Evolutionary conservation across 2,797 vertebrate genomes (phyloP).

Genomic region (Siniperca undulata): DNA sequence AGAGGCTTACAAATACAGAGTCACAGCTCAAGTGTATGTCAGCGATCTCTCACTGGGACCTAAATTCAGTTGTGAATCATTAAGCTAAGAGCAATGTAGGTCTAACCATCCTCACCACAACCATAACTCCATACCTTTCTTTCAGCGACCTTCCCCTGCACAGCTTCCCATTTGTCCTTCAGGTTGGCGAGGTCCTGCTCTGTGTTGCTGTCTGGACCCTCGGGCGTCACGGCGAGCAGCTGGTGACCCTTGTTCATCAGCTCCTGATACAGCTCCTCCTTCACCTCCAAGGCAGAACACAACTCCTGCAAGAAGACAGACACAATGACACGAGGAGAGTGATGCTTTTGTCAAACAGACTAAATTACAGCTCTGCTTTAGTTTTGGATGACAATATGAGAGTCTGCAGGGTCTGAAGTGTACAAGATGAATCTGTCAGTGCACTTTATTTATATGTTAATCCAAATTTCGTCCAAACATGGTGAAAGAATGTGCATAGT

Average conservation of each 20-base stretch:
- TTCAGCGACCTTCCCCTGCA: constrained; percentile 92
- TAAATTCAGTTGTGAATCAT: constrained; percentile 59
- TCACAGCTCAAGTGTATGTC: constrained; percentile 52
- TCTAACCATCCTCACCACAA: not conserved
- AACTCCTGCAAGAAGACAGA: constrained; percentile 88
- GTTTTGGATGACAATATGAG: not conserved
- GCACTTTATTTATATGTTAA: constrained; percentile 1
- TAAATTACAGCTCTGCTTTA: constrained; percentile 22
- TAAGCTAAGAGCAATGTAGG: constrained; percentile 6
- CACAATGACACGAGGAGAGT: constrained; percentile 28
- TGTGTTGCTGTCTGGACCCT: constrained; percentile 91
- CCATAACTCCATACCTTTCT: constrained; percentile 89
- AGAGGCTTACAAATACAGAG: constrained; percentile 57
- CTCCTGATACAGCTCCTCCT: constrained; percentile 91
- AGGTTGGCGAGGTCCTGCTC: constrained; percentile 95
- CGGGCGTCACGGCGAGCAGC: constrained; percentile 88
- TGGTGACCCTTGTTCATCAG: constrained; percentile 92
- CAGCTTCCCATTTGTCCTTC: constrained; percentile 95
- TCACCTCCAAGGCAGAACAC: constrained; percentile 90
- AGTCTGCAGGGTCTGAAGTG: not conserved
- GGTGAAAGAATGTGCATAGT: constrained; percentile 48
- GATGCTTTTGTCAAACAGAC: constrained; percentile 21
- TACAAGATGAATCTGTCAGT: constrained; percentile 24
- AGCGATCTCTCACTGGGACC: constrained; percentile 47
- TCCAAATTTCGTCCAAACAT: constrained; percentile 61